These are phyloP conservation scores for Premnoplex brunnescens DNA, from an alignment of 2,797 vertebrate genomes.

Conservation along the genomic window DNA sequence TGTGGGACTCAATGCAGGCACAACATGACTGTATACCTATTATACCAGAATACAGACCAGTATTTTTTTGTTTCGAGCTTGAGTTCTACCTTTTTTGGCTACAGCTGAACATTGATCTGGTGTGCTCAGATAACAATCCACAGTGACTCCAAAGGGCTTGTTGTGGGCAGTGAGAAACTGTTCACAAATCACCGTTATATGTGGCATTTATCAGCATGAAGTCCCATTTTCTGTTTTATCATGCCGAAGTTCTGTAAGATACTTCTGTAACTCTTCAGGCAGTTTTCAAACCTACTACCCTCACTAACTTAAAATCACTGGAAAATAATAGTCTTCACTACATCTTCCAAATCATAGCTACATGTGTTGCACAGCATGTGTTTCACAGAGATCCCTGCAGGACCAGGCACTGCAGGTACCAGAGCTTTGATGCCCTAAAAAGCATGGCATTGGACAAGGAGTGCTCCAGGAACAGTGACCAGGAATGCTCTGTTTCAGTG, in stretches of 20 bases:
- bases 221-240: not conserved
- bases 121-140: not conserved
- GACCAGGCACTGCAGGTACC: not conserved
- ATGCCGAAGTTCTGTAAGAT: not conserved
- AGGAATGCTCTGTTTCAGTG: not conserved
- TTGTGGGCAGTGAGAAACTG: not conserved
- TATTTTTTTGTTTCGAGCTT: not conserved
- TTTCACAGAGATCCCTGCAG: not conserved
- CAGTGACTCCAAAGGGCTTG: not conserved
- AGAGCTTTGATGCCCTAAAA: not conserved
- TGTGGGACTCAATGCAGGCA: not conserved
- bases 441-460: not conserved
- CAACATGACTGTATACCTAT: not conserved
- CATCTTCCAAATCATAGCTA: not conserved
- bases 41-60: not conserved
- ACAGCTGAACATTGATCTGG: not conserved
- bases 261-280: not conserved
- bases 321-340: not conserved
- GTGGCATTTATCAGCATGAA: not conserved
- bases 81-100: not conserved
- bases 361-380: not conserved
- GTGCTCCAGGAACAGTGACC: not conserved
- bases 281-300: not conserved
- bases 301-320: not conserved
- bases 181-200: not conserved